phyloP scores from a whole-genome alignment of 1,140 invertebrate genomes.

The Chelonus insularis region DNA sequence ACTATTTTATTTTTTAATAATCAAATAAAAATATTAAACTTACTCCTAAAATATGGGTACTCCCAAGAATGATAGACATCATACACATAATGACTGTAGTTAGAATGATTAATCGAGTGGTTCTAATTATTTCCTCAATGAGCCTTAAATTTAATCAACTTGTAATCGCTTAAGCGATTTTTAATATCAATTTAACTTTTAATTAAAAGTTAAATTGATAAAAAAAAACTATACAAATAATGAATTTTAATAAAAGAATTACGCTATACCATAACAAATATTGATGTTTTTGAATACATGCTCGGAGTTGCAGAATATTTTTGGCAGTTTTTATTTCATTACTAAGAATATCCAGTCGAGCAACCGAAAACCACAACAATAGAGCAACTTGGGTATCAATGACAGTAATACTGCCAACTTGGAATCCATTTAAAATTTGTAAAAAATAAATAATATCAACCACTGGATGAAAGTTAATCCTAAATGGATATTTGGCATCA shows the following conservation, averaged over 20 bases:
- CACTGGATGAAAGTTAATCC: slow-evolving; percentile 11
- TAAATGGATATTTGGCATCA: slow-evolving; percentile 25
- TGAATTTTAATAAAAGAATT: background rate
- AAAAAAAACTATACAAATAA: background rate
- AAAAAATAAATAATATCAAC: slow-evolving; percentile 18
- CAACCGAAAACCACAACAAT: slow-evolving; percentile 25
- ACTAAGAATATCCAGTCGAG: slow-evolving; percentile 20
- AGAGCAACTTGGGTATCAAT: slow-evolving; percentile 23
- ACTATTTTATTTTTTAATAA: no score
- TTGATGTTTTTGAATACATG: slow-evolving; percentile 26
- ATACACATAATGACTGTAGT: background rate
- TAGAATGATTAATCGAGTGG: background rate
- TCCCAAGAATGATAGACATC: background rate
- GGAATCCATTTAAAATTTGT: slow-evolving; percentile 14
- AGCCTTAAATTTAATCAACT: background rate
- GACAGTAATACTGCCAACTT: background rate
- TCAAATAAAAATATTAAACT: background rate
- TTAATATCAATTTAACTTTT: no score
- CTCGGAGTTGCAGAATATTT: slow-evolving; percentile 1
- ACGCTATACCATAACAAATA: slow-evolving; percentile 19
- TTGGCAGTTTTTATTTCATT: slow-evolving; percentile 12
- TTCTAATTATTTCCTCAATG: background rate
- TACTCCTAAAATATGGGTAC: slow-evolving; percentile 6
- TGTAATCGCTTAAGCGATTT: no score
- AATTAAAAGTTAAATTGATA: background rate